Percentiles rank a stretch among this genome's conserved stretches.
These are phyloP conservation scores for Zaprionus lachaisei DNA, from an alignment of 1,140 invertebrate species.

Conservation along the genomic window DNA sequence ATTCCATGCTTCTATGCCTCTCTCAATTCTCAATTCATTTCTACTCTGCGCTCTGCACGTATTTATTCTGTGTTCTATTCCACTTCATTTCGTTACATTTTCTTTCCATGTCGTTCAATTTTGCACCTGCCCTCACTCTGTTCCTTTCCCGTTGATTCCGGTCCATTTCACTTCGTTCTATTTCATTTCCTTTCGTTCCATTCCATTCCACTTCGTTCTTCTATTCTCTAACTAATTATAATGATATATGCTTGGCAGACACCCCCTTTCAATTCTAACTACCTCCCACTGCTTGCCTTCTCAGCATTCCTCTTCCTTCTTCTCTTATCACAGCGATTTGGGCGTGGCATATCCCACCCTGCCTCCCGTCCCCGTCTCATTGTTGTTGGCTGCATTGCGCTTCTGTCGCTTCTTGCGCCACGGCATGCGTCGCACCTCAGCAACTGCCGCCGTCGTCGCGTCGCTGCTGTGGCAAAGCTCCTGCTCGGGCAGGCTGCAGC, in stretches of 20 bases:
- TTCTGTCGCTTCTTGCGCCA: constrained; percentile 70
- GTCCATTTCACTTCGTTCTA: background rate
- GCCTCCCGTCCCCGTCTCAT: constrained; percentile 25
- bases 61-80: background rate
- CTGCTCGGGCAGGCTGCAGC: constrained; percentile 61
- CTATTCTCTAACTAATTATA: background rate
- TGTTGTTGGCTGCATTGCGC: constrained; percentile 37
- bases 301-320: background rate
- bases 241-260: background rate
- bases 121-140: too few species aligned
- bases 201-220: background rate
- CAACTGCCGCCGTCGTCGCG: background rate
- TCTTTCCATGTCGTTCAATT: background rate
- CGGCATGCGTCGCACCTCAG: constrained; percentile 52
- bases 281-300: background rate
- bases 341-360: constrained; percentile 57
- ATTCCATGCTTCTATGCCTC: background rate
- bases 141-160: too few species aligned
- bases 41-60: too few species aligned
- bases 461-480: constrained; percentile 32
- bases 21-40: too few species aligned
- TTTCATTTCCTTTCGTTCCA: background rate
- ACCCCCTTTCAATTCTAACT: background rate
- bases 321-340: constrained; percentile 64
- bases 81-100: background rate